phyloP scores from a whole-genome alignment of 2,113 vertebrate genomes.

The Narcine bancroftii region DNA sequence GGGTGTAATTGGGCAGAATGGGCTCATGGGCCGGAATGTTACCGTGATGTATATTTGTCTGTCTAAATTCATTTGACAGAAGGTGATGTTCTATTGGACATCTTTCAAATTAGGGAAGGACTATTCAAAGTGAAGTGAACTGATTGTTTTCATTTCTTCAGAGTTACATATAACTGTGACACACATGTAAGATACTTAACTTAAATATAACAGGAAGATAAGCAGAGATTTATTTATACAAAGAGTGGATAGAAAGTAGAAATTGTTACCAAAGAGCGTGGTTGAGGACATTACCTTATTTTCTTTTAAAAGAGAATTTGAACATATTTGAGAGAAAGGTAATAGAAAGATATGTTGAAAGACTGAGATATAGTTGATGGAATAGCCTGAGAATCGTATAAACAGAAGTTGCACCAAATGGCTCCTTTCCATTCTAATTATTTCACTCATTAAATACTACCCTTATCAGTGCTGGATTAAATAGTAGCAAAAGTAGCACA shows the following conservation, averaged over 20 bases:
- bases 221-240: neutral
- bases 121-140: neutral
- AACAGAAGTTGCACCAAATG: neutral
- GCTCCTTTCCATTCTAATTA: neutral
- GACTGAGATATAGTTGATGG: neutral
- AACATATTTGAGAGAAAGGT: neutral
- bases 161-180: neutral
- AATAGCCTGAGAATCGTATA: neutral
- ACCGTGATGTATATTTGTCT: too few species aligned
- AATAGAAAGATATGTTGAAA: neutral
- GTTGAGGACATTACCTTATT: neutral
- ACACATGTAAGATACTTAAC: neutral
- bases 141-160: too few species aligned
- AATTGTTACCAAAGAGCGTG: neutral
- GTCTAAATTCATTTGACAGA: neutral
- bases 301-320: neutral
- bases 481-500: too few species aligned
- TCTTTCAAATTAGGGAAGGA: neutral
- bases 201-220: neutral
- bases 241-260: neutral
- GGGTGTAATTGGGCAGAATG: too few species aligned
- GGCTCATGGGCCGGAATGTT: too few species aligned
- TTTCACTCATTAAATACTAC: neutral
- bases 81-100: neutral
- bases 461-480: too few species aligned